phyloP scores from a whole-genome alignment of 2,888 invertebrate species.

The Drosophila kambysellisi region DNA sequence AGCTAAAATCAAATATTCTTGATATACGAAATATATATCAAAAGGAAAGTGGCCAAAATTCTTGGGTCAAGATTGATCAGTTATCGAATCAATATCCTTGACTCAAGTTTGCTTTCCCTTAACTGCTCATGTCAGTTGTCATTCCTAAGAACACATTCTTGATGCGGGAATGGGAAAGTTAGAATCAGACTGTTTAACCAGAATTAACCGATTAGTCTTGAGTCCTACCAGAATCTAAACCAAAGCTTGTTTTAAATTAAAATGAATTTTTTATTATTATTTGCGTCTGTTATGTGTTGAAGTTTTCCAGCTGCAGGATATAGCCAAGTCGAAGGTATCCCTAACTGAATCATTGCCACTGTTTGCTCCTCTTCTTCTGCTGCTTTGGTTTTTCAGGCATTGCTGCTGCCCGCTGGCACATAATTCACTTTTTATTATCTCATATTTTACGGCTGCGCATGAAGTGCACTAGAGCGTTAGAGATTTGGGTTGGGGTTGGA shows the following conservation, averaged over 20 bases:
- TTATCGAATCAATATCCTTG: too few relatives aligned
- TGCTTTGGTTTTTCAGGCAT: conserved; percentile 19
- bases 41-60: background rate
- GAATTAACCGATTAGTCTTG: background rate
- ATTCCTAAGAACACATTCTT: background rate
- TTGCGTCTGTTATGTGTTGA: background rate
- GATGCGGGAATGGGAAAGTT: background rate
- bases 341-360: conserved; percentile 5
- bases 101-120: background rate
- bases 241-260: background rate
- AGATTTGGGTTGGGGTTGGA: background rate
- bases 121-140: background rate
- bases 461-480: conserved; percentile 40
- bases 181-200: background rate
- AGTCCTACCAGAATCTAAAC: background rate
- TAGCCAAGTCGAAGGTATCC: background rate
- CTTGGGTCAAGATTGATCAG: background rate
- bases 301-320: conserved; percentile 3
- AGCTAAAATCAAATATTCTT: background rate
- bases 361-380: conserved; percentile 14
- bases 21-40: background rate
- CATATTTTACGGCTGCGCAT: conserved; percentile 68
- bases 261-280: background rate
- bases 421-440: conserved; percentile 80
- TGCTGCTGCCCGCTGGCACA: conserved; percentile 58